Evolutionary conservation across 2,888 invertebrate genomes (phyloP), one percentile per base, ranked within the genome.

Genomic region (Slavum lentiscoides): DNA sequence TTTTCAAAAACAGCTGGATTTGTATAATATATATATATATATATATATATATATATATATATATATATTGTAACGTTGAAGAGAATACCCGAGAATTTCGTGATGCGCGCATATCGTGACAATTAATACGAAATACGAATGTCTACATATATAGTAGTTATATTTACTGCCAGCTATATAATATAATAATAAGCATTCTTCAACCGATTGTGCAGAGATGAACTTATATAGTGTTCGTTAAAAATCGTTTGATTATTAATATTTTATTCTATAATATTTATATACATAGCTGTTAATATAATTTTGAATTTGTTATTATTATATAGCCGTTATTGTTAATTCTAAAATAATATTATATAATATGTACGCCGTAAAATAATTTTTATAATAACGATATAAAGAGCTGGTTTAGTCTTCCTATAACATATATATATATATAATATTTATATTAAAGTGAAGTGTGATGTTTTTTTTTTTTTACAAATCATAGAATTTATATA

Each of bases 341-440:
- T 68, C 21, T 23, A 53, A 68, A 39, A 4, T 43, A 59, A 21
- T 39, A 64, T 17, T 37, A 64, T 37, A 64, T 43, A 66, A 13
- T 21, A n/a, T 13, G 49, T 49, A 49, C 49, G 49, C 49, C 13
- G 3, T 49, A 49, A 8, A 49, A 49, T 66, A 66, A 66, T 66
- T 66, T n/a, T 43, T 66, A n/a, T 66, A 19, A 39, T 39, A n/a
- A 30, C 4, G 30, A 66, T 39, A 66, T 39, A 39, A 39, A 66
- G 58, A 58, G 58, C 58, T 59, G 59, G 21, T 59, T 59, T 59
- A 59, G 21, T 59, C 21, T 59, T 59, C 59, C 59, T 59, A 59
- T 43, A 66, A 39, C 8, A 39, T 49, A 9, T 11, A 49, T 49
- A 49, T 11, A 8, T 49, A 49, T 49, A 49, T 49, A 49, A 49